These are phyloP conservation scores for Botia almorhae DNA, from an alignment of 2,797 vertebrate species.

Conservation along the genomic window DNA sequence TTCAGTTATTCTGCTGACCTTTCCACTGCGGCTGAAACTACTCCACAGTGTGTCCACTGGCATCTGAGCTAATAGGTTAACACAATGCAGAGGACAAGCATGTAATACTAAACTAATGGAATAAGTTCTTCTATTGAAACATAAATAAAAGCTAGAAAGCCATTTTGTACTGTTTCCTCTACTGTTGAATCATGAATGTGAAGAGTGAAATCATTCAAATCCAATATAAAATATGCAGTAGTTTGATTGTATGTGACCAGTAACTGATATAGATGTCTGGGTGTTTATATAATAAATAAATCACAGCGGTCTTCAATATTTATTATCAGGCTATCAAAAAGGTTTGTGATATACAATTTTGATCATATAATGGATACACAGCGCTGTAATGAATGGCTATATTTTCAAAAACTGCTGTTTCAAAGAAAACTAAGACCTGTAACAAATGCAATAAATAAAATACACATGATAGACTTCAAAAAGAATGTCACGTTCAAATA, in stretches of 20 bases:
- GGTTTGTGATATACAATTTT: background rate
- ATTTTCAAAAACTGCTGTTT: too few species aligned
- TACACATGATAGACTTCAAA: background rate
- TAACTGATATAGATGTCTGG: background rate
- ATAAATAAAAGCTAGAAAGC: background rate
- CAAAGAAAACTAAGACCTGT: background rate
- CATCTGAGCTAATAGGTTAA: constrained; percentile 1
- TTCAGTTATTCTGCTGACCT: background rate
- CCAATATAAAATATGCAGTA: background rate
- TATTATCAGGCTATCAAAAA: background rate
- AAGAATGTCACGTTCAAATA: background rate
- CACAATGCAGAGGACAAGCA: background rate
- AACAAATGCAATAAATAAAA: background rate
- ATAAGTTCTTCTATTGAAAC: background rate
- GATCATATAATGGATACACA: too few species aligned
- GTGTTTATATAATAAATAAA: background rate
- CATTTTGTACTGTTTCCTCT: background rate
- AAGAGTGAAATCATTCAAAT: background rate
- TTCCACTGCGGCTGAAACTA: background rate
- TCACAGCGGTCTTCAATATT: background rate
- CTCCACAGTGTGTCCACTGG: background rate
- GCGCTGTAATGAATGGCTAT: too few species aligned
- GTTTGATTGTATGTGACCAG: background rate
- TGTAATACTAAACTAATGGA: background rate
- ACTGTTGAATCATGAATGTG: background rate